These are phyloP conservation scores for Simalia tracyae DNA, from an alignment of 2,797 vertebrate species.

Conservation along the genomic window DNA sequence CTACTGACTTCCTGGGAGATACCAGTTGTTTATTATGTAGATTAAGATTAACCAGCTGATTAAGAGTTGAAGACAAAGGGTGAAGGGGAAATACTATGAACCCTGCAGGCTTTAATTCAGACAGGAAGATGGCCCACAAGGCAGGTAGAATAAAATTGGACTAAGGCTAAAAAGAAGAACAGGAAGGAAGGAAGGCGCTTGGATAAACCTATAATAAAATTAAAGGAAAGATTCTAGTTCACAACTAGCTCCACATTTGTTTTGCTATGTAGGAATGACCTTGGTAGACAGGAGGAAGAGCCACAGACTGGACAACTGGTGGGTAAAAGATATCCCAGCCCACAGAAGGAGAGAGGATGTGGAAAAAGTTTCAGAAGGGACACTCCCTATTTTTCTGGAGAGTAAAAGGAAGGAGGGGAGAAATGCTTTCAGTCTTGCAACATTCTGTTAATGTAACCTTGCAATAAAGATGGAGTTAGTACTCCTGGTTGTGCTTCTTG, in stretches of 20 bases:
- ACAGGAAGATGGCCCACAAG: neutral
- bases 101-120: neutral
- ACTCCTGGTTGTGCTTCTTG: neutral
- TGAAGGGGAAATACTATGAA: neutral
- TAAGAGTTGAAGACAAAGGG: neutral
- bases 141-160: neutral
- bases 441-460: neutral
- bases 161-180: neutral
- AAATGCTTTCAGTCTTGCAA: neutral
- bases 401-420: neutral
- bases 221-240: neutral
- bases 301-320: neutral
- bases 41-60: neutral
- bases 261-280: neutral
- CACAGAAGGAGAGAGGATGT: neutral
- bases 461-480: neutral
- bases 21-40: neutral
- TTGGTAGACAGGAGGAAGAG: neutral
- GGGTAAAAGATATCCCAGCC: neutral
- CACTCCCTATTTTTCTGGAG: neutral
- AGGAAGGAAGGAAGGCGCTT: neutral
- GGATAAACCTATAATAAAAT: neutral
- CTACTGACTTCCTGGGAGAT: neutral
- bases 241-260: neutral
- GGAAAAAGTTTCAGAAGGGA: neutral